A percentile compares a stretch with the other conserved stretches of the same genome.
Evolutionary conservation across 2,797 vertebrate genomes (phyloP).

Genomic region (Hozukius guyotensis): DNA sequence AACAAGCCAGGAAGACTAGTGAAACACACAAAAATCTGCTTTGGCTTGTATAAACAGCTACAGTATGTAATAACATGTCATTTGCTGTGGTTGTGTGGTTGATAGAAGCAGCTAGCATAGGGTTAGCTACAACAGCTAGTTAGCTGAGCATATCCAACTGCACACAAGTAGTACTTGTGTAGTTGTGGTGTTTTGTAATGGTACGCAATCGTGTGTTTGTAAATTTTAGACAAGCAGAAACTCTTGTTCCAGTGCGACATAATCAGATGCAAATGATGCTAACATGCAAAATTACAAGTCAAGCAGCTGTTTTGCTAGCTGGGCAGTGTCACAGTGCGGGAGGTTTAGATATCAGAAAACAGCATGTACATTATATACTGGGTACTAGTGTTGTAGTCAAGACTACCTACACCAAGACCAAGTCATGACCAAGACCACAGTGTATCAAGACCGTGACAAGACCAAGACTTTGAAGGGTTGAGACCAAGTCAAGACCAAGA

Average conservation of each 20-base stretch:
- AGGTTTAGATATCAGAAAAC: not conserved
- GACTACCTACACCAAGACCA: no score
- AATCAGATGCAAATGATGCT: not conserved
- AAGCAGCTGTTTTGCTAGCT: not conserved
- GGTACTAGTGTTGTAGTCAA: not conserved
- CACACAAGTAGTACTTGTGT: not conserved
- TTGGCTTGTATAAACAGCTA: not conserved
- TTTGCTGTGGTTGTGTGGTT: slow-evolving; percentile 17
- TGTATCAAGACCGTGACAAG: no score
- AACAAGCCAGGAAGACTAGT: not conserved
- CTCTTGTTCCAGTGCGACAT: not conserved
- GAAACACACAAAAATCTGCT: not conserved
- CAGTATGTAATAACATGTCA: not conserved
- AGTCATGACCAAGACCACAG: no score
- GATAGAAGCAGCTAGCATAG: not conserved
- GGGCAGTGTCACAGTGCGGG: not conserved
- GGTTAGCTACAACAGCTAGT: not conserved
- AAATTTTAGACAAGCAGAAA: not conserved
- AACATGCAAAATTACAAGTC: not conserved
- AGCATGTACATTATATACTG: not conserved
- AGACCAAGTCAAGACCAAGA: no score
- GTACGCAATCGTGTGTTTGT: not conserved
- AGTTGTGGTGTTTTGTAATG: slow-evolving; percentile 1
- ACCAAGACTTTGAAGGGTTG: no score
- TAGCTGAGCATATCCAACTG: not conserved